Evolutionary conservation across 2,888 invertebrate species (phyloP).

Genomic region (Mamestra brassicae): DNA sequence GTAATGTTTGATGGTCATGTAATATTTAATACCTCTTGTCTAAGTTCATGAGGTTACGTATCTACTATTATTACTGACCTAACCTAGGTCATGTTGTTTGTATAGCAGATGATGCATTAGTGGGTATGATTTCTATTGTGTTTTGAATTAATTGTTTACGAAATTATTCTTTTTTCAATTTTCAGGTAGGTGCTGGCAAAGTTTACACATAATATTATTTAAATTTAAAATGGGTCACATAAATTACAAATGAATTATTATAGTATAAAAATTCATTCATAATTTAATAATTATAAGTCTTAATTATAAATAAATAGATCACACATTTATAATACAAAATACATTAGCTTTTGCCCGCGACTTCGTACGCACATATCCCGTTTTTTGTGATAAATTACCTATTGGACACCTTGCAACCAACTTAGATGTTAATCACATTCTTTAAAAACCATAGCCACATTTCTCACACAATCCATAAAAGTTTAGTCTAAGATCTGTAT

Average conservation of each 20-base stretch:
- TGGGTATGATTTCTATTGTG: background rate
- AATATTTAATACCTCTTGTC: background rate
- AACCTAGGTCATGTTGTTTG: background rate
- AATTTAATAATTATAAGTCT: too few relatives aligned
- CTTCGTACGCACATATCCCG: too few relatives aligned
- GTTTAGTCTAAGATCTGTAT: conserved; percentile 48
- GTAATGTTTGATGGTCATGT: background rate
- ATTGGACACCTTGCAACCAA: background rate
- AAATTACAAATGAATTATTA: too few relatives aligned
- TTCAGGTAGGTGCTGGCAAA: too few relatives aligned
- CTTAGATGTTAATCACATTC: conserved; percentile 15
- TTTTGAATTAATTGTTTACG: background rate
- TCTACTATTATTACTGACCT: background rate
- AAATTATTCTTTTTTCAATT: background rate
- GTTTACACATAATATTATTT: too few relatives aligned
- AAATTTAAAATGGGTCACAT: too few relatives aligned
- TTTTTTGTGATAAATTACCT: background rate
- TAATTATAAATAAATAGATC: too few relatives aligned
- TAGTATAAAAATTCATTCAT: too few relatives aligned
- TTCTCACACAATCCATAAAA: conserved; percentile 50
- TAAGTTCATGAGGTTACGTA: background rate
- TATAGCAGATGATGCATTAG: background rate
- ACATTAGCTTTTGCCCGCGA: too few relatives aligned
- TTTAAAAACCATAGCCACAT: conserved; percentile 44
- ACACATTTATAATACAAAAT: too few relatives aligned